Evolutionary conservation across 2,113 vertebrate species (phyloP).

Genomic region (Origma solitaria): DNA sequence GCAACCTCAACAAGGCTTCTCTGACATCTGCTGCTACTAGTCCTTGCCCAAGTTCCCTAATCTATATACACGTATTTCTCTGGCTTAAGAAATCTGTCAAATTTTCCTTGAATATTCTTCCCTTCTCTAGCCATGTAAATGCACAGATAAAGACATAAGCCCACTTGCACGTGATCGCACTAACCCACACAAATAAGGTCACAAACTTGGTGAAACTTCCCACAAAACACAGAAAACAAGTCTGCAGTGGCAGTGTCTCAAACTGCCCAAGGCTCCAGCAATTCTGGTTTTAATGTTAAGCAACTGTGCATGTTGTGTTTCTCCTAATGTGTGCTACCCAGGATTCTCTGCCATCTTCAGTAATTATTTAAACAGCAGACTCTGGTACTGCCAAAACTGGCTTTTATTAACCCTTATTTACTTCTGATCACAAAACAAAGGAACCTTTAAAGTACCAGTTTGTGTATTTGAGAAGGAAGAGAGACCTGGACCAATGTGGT

Average conservation of each 20-base stretch:
- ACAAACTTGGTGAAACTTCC: neutral
- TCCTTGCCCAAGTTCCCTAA: neutral
- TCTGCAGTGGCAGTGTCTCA: neutral
- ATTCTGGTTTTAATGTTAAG: neutral
- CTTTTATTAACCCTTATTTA: neutral
- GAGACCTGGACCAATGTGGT: rapidly evolving
- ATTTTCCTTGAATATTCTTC: neutral
- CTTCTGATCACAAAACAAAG: neutral
- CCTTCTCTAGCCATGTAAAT: neutral
- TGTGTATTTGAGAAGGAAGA: neutral
- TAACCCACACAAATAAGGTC: neutral
- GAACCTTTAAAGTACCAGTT: neutral
- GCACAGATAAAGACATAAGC: neutral
- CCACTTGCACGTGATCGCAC: neutral
- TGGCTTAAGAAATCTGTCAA: neutral
- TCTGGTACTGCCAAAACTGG: neutral
- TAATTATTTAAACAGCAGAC: neutral
- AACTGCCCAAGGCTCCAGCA: neutral
- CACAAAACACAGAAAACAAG: neutral
- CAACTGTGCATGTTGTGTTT: neutral
- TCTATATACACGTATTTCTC: neutral
- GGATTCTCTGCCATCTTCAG: neutral
- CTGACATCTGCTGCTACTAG: neutral
- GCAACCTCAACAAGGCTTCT: neutral
- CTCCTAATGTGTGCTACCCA: neutral